Evolutionary conservation across 1,140 invertebrate genomes (phyloP).

Genomic region (Carcinoscorpius rotundicauda): DNA sequence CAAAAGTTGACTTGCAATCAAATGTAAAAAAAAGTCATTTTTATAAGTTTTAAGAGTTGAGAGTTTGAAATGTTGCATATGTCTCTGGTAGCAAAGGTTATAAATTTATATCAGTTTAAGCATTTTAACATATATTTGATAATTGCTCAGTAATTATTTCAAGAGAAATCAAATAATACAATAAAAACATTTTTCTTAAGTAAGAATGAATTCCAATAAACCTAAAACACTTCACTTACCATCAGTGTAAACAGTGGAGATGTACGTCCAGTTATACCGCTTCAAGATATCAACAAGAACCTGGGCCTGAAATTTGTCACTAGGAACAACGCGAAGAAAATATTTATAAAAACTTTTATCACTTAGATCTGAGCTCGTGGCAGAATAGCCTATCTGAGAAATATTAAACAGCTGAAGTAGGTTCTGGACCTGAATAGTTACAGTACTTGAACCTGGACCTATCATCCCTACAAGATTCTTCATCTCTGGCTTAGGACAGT

Average conservation of each 20-base stretch:
- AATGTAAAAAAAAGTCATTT: too few relatives aligned
- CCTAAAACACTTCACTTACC: constrained; percentile 38
- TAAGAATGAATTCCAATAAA: constrained; percentile 1
- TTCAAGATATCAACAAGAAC: constrained; percentile 58
- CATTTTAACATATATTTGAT: too few relatives aligned
- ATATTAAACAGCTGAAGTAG: constrained; percentile 64
- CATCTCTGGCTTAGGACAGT: constrained; percentile 27
- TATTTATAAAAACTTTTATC: constrained; percentile 63
- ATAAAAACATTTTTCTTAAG: not conserved
- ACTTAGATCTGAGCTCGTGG: constrained; percentile 61
- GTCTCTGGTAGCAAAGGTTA: too few relatives aligned
- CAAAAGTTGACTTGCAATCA: too few relatives aligned
- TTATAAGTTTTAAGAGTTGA: too few relatives aligned
- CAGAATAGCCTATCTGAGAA: constrained; percentile 69
- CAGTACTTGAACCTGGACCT: constrained; percentile 52
- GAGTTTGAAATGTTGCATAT: too few relatives aligned
- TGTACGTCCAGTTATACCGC: constrained; percentile 68
- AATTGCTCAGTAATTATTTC: not conserved
- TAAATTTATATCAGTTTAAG: too few relatives aligned
- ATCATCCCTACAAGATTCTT: constrained; percentile 52
- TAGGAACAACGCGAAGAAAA: constrained; percentile 67
- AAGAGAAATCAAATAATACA: constrained; percentile 5
- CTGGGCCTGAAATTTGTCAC: constrained; percentile 65
- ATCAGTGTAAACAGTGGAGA: constrained; percentile 66
- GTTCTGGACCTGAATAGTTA: constrained; percentile 64